Conservation (phyloP, 2,888 invertebrate genomes). For the Drosophila kuntzei region DNA sequence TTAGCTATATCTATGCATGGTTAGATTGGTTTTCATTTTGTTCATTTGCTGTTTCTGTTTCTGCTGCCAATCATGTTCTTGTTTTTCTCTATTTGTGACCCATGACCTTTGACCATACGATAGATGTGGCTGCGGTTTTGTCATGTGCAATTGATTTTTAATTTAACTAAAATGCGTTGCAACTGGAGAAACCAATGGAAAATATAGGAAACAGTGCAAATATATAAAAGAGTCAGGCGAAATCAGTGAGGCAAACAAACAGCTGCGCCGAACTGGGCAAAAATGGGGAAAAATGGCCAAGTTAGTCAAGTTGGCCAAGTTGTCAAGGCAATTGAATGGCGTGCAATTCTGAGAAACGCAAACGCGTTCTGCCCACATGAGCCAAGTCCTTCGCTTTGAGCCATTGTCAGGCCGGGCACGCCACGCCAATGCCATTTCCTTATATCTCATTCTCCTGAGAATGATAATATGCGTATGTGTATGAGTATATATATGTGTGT, state of each 20-base stretch:
- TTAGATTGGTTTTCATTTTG: neutral
- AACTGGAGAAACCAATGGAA: slow-evolving; percentile 21
- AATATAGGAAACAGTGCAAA: neutral
- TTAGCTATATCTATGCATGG: neutral
- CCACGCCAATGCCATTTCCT: slow-evolving; percentile 67
- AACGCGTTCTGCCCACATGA: slow-evolving; percentile 45
- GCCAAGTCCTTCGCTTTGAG: slow-evolving; percentile 58
- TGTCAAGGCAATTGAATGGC: slow-evolving; percentile 72
- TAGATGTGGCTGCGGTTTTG: slow-evolving; percentile 42
- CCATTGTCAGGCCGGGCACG: slow-evolving; percentile 70
- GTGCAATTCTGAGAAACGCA: slow-evolving; percentile 67
- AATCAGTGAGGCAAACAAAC: slow-evolving; percentile 8
- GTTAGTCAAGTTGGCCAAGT: slow-evolving; percentile 57
- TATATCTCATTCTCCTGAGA: slow-evolving; percentile 46
- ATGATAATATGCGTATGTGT: slow-evolving; percentile 10
- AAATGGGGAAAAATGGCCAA: too few species aligned
- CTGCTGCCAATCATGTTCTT: slow-evolving; percentile 59
- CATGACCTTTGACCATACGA: slow-evolving; percentile 60
- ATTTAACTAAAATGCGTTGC: slow-evolving; percentile 76
- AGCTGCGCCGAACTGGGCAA: neutral
- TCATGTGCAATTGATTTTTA: slow-evolving; percentile 73
- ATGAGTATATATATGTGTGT: slow-evolving; percentile 13
- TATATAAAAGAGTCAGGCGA: neutral
- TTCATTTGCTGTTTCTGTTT: slow-evolving; percentile 3
- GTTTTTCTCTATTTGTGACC: slow-evolving; percentile 51